Evolutionary conservation across 2,888 invertebrate genomes (phyloP).

Genomic region (Pemphredon lugubris): DNA sequence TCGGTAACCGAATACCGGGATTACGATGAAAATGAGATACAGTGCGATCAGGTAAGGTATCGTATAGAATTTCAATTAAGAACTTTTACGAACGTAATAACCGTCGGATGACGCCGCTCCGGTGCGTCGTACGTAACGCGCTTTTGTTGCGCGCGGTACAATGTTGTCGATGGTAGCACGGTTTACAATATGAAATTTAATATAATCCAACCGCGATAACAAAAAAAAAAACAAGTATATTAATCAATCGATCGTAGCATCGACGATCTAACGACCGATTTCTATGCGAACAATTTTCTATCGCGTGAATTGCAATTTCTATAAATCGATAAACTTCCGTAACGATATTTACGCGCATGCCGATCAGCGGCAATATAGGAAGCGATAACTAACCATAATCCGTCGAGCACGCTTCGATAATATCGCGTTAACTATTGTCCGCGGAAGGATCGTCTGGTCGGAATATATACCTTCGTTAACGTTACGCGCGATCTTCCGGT

Average conservation of each 20-base stretch:
- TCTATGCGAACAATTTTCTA: too few relatives aligned
- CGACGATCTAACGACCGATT: too few relatives aligned
- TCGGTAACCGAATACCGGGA: constrained; percentile 22
- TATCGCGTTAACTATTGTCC: constrained; percentile 25
- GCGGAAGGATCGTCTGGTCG: neutral
- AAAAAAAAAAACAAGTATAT: too few relatives aligned
- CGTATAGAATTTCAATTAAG: constrained; percentile 43
- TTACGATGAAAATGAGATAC: constrained; percentile 11
- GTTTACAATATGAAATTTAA: too few relatives aligned
- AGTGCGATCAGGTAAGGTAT: constrained; percentile 9
- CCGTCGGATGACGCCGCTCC: neutral
- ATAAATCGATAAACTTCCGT: too few relatives aligned
- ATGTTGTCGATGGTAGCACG: neutral
- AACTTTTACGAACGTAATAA: constrained; percentile 6
- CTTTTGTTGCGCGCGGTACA: neutral
- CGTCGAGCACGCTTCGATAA: constrained; percentile 28
- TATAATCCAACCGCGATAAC: too few relatives aligned
- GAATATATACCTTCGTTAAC: neutral
- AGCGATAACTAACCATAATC: constrained; percentile 32
- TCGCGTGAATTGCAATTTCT: too few relatives aligned
- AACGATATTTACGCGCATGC: too few relatives aligned
- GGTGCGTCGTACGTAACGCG: neutral
- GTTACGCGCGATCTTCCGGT: neutral
- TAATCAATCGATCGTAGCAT: too few relatives aligned
- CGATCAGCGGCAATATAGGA: constrained; percentile 7